Base-by-base conservation (phyloP, 1,140 invertebrate genomes). In the Sinonovacula constricta region DNA sequence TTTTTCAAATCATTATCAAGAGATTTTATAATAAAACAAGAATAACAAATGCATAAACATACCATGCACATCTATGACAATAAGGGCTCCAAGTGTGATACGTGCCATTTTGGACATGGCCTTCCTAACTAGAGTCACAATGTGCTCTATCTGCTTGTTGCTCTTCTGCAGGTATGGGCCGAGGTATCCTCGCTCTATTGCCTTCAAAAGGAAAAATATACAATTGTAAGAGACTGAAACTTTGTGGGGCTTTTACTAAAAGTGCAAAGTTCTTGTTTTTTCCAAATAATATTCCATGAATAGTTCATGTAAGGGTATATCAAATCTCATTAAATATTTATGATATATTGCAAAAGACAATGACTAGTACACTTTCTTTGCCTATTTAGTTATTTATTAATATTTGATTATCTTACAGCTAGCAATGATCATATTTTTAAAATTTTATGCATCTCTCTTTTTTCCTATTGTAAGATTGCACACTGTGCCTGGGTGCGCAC, bases 31-130 rank as follows among this genome's bases (percentile, higher is more conserved):
- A n/a, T n/a, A 30, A 36, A 18, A 12, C n/a, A n/a, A n/a, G n/a
- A n/a, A n/a, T n/a, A 62, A 56, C 18, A 71, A n/a, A 30, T 30
- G 33, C 28, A 72, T 14, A 26, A 33, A 72, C 84, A 81, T 84
- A 93, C 92, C 91, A 82, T 91, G 91, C 2, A 91, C 91, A 84
- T 91, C 91, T 68, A 91, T 90, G 53, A 91, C 91, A 82, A 91
- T 91, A 5, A 91, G 84, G 56, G 91, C 91, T 30, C 87, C 91
- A 28, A 91, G 82, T 12, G 91, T 91, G 26, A 90, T 91, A 54
- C 91, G 74, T 0, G 89, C 87, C 88, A 91, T 90, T 75, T 88
- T 89, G 14, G 87, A 83, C n/a, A 91, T 71, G 31, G 87, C 86
- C 12, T 90, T 89, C 68, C 91, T 76, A 0, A 91, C 91, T 74